A percentile compares a stretch with the other conserved stretches of the same genome.
Conservation (phyloP, 2,113 vertebrate species). For the Melanocharis versteri region DNA sequence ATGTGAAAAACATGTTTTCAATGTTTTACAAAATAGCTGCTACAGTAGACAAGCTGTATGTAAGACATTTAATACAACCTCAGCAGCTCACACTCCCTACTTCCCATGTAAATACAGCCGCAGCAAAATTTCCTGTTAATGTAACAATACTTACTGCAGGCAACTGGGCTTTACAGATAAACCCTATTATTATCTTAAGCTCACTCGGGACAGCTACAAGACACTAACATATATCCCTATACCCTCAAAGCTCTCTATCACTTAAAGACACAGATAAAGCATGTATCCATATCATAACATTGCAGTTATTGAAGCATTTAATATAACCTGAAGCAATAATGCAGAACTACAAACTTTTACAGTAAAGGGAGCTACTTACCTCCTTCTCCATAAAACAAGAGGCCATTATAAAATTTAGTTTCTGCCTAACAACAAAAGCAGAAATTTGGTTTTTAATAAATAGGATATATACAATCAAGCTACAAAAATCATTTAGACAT, state of each 20-base stretch:
- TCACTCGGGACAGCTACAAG: not conserved
- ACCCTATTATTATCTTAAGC: not conserved
- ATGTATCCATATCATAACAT: not conserved
- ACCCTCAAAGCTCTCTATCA: not conserved
- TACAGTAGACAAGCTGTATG: not conserved
- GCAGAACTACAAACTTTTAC: not conserved
- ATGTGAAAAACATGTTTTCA: not conserved
- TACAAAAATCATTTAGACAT: not conserved
- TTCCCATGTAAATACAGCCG: not conserved
- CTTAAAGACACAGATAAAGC: not conserved
- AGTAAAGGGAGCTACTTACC: conserved; percentile 76
- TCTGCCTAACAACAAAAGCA: conserved; percentile 83
- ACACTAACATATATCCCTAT: not conserved
- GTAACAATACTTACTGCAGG: not conserved
- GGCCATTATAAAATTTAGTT: conserved; percentile 96
- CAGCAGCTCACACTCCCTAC: not conserved
- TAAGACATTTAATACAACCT: not conserved
- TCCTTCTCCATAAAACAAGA: conserved; percentile 98
- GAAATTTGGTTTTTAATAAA: conserved; percentile 43
- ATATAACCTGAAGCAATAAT: not conserved
- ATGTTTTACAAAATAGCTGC: not conserved
- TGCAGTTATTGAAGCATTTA: not conserved
- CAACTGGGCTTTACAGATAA: not conserved
- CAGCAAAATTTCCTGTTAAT: not conserved
- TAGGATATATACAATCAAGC: not conserved